Evolutionary conservation across 2,888 invertebrate species (phyloP).

Genomic region (Tiphia femorata): DNA sequence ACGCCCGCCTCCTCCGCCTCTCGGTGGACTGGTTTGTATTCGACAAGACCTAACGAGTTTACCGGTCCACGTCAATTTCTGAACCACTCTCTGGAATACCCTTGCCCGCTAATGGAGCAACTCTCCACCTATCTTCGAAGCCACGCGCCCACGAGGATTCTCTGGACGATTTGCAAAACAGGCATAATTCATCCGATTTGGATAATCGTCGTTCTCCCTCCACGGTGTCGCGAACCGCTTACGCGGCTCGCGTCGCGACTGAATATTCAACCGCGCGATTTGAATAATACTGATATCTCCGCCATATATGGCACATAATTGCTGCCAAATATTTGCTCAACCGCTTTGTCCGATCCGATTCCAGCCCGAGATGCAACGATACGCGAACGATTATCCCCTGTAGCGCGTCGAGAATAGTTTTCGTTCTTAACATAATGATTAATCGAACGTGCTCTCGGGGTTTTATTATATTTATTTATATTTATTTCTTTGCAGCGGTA

Average conservation of each 20-base stretch:
- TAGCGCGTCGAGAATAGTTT: too few relatives aligned
- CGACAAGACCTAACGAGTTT: slow-evolving; percentile 38
- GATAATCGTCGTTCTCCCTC: slow-evolving; percentile 23
- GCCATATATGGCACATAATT: slow-evolving; percentile 27
- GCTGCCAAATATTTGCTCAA: slow-evolving; percentile 35
- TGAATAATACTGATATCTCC: slow-evolving; percentile 33
- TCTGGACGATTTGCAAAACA: not conserved
- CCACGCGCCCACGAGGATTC: not conserved
- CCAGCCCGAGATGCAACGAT: too few relatives aligned
- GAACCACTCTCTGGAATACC: slow-evolving; percentile 22
- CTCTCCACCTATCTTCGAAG: not conserved
- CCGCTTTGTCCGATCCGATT: too few relatives aligned
- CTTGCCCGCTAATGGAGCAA: not conserved
- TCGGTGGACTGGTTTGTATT: not conserved
- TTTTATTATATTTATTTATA: too few relatives aligned
- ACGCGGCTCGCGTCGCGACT: slow-evolving; percentile 13
- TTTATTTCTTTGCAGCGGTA: too few relatives aligned
- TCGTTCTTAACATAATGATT: too few relatives aligned
- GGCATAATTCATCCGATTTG: slow-evolving; percentile 26
- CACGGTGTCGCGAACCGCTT: slow-evolving; percentile 1
- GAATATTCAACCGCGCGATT: slow-evolving; percentile 36
- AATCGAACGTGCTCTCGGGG: too few relatives aligned
- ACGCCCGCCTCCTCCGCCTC: not conserved
- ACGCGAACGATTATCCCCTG: slow-evolving; percentile 10
- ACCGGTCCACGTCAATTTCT: slow-evolving; percentile 42